Base-by-base conservation (phyloP, 2,888 invertebrate species). In the Lepidochrysops patricia region DNA sequence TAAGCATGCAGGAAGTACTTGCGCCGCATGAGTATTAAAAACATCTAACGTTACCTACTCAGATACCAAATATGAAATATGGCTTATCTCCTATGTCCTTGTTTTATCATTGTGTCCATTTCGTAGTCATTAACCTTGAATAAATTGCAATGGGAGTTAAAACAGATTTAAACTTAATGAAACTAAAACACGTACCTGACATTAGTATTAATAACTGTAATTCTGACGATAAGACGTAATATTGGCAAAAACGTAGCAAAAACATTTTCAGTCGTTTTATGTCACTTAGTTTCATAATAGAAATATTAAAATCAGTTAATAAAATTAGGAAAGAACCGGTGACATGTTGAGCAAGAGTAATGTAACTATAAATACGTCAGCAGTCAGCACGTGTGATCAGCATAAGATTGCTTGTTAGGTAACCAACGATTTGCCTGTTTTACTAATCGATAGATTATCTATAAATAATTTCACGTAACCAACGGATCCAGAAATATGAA, bases 381-480 rank as follows among this genome's bases (percentile, higher is more conserved):
- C 7, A 1, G 27, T 9, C 7, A 1, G 27, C 13, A 15, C 23
- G 15, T 52, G 26, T 27, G 26, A 26, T 26, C 52, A 4, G 52
- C 26, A 52, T 52, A 52, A 27, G 15, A 19, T 27, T 27, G 27
- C 27, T 26, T 50, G 50, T 50, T 52, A 27, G 15, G 52, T 27
- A 52, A 52, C 52, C 27, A 27, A n/a, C 52, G 27, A 52, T 27
- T 27, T 52, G 52, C 27, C 27, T 13, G 27, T 13, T 52, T 52
- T 52, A 27, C 52, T 26, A 26, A 52, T 52, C 27, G 26, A 52
- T 27, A 15, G 5, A 29, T 52, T 52, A 52, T 13, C 26, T 52
- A 26, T 50, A 15, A 3, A 13, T 34, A n/a, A 34, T 43, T 15
- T 19, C 7, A 27, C 13, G 26, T 26, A 52, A 52, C 4, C 26